A percentile compares a stretch with the other conserved stretches of the same genome.
These are phyloP conservation scores for Cyrtorhinus lividipennis DNA, from an alignment of 1,140 invertebrate genomes.

Conservation along the genomic window DNA sequence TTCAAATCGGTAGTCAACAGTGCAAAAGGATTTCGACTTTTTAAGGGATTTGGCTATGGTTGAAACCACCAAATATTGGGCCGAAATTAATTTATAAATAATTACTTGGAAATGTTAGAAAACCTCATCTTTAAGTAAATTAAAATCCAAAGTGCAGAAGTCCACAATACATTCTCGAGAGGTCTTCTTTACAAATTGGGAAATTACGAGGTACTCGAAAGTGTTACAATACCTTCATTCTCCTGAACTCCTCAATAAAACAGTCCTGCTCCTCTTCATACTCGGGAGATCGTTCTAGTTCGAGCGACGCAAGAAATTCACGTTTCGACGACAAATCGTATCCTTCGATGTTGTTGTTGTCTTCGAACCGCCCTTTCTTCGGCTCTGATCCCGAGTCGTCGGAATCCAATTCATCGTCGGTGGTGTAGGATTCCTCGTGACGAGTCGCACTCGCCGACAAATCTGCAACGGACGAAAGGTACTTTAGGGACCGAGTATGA, in stretches of 20 bases:
- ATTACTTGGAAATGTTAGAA: no score
- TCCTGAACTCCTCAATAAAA: slow-evolving; percentile 61
- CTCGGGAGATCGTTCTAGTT: slow-evolving; percentile 2
- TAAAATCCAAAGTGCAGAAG: no score
- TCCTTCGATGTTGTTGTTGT: slow-evolving; percentile 15
- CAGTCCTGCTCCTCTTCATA: slow-evolving; percentile 60
- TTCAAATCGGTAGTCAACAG: no score
- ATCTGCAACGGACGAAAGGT: neutral
- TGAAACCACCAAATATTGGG: no score
- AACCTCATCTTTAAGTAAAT: no score
- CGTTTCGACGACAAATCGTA: slow-evolving; percentile 10
- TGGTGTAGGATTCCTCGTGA: neutral
- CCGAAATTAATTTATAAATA: no score
- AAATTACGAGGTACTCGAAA: no score
- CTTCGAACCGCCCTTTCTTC: neutral
- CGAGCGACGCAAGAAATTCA: neutral
- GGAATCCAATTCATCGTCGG: neutral
- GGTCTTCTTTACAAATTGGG: no score
- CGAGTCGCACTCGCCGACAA: neutral
- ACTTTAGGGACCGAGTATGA: no score
- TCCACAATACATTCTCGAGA: no score
- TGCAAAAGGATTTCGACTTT: no score
- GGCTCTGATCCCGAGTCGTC: neutral
- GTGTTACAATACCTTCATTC: slow-evolving; percentile 67
- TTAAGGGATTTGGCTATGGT: no score